These are phyloP conservation scores for Pristionchus exspectatus DNA, from an alignment of 2,888 invertebrate species.

Conservation along the genomic window DNA sequence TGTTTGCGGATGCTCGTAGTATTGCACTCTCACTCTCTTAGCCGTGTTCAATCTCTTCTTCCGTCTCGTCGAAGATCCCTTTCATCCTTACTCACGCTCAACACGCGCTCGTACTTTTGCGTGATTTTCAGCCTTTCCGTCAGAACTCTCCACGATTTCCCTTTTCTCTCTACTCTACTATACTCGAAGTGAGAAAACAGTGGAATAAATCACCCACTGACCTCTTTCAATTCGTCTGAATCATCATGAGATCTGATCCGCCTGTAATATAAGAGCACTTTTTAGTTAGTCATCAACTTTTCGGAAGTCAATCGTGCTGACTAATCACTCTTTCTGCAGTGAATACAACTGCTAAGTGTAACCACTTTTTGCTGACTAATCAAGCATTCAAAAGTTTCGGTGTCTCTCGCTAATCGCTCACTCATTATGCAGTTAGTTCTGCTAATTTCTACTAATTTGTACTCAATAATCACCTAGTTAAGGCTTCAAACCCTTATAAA, in stretches of 20 bases:
- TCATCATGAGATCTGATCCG: not conserved
- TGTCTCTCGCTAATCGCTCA: no score
- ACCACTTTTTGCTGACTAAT: not conserved
- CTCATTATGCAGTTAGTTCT: not conserved
- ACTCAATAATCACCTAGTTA: not conserved
- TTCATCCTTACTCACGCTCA: constrained; percentile 27
- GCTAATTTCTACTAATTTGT: not conserved
- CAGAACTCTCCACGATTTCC: not conserved
- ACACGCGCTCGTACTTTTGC: constrained; percentile 16
- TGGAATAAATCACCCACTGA: not conserved
- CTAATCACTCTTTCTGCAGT: not conserved
- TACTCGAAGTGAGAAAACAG: not conserved
- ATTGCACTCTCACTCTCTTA: not conserved
- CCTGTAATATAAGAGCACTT: not conserved
- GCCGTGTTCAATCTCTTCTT: constrained; percentile 29
- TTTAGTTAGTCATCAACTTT: constrained; percentile 11
- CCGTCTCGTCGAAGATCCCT: constrained; percentile 28
- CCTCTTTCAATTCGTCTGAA: not conserved
- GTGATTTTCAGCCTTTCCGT: not conserved
- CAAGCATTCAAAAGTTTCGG: not conserved
- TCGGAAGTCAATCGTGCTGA: not conserved
- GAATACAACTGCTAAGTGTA: not conserved
- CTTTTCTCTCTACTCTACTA: not conserved
- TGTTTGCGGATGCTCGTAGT: constrained; percentile 34
- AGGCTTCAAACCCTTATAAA: not conserved